Conservation (phyloP, 37 sponge, comb jelly and placozoan species). For the Dysidea cf. avara region DNA sequence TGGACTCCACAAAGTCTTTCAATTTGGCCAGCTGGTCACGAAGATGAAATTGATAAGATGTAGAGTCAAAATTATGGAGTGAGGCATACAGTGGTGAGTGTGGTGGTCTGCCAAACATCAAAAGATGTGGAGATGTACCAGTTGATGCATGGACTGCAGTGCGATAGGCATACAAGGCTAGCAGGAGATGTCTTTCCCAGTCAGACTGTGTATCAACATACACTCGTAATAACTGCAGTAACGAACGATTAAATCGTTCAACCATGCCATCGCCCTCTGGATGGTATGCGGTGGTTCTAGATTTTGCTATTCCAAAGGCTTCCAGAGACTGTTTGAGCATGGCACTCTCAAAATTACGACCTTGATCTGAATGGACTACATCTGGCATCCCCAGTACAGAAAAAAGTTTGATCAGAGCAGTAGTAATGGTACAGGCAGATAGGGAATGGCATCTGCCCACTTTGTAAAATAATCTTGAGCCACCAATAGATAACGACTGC, state of each 20-base stretch:
- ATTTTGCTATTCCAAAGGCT: constrained; percentile 21
- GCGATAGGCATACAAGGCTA: constrained; percentile 30
- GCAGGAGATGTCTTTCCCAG: constrained; percentile 20
- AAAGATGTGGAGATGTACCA: background rate
- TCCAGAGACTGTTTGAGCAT: constrained; percentile 4
- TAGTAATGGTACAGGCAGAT: constrained; percentile 8
- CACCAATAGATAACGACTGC: constrained; percentile 7
- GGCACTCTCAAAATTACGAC: constrained; percentile 24
- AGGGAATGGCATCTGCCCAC: constrained; percentile 41
- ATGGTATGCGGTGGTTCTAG: constrained; percentile 11
- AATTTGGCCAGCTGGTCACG: constrained; percentile 1
- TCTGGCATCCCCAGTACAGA: constrained; percentile 11
- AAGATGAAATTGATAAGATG: background rate
- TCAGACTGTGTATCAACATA: background rate
- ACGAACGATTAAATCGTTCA: constrained; percentile 7
- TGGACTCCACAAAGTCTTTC: constrained; percentile 2
- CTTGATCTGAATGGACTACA: constrained; percentile 26
- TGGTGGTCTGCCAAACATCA: constrained; percentile 16
- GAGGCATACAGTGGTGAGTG: background rate
- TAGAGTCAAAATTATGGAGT: background rate
- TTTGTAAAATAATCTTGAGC: constrained; percentile 34
- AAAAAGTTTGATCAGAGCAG: background rate
- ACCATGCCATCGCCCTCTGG: constrained; percentile 29
- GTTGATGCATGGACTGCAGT: constrained; percentile 40
- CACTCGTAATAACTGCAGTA: background rate